These are phyloP conservation scores for Acrossocheilus wenchowensis DNA, from an alignment of 2,797 vertebrate species.

Conservation along the genomic window DNA sequence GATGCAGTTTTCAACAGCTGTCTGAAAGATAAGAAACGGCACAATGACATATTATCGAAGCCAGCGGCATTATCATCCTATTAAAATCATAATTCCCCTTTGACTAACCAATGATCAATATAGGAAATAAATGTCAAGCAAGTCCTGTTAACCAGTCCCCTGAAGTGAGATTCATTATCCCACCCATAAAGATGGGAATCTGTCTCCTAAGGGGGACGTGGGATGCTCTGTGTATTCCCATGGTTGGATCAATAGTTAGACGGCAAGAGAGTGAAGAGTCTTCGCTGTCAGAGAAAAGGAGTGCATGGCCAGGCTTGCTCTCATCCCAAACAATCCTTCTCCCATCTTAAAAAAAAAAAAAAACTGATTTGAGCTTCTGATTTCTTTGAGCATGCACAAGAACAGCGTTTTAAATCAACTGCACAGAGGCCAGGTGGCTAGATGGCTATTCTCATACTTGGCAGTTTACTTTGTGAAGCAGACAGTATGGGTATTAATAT, in stretches of 20 bases:
- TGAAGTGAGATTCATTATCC: conserved; percentile 78
- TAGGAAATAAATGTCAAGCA: conserved; percentile 80
- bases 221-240: conserved; percentile 71
- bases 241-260: conserved; percentile 77
- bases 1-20: conserved; percentile 11
- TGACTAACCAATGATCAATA: conserved; percentile 66
- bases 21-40: conserved; percentile 58
- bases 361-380: not conserved
- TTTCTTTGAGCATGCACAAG: conserved; percentile 5
- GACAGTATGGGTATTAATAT: conserved; percentile 61
- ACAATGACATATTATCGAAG: conserved; percentile 62
- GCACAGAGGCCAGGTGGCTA: conserved; percentile 14
- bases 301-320: not conserved
- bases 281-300: conserved; percentile 16
- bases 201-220: conserved; percentile 74
- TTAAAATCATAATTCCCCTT: conserved; percentile 69
- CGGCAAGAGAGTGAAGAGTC: conserved; percentile 63
- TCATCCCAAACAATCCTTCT: not conserved
- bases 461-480: conserved; percentile 29
- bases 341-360: not conserved
- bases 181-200: conserved; percentile 70
- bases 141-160: conserved; percentile 68
- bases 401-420: conserved; percentile 12
- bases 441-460: conserved; percentile 27
- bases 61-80: conserved; percentile 69